Base-by-base conservation (phyloP, 1,140 invertebrate species). In the Pogonognathellus flavescens region DNA sequence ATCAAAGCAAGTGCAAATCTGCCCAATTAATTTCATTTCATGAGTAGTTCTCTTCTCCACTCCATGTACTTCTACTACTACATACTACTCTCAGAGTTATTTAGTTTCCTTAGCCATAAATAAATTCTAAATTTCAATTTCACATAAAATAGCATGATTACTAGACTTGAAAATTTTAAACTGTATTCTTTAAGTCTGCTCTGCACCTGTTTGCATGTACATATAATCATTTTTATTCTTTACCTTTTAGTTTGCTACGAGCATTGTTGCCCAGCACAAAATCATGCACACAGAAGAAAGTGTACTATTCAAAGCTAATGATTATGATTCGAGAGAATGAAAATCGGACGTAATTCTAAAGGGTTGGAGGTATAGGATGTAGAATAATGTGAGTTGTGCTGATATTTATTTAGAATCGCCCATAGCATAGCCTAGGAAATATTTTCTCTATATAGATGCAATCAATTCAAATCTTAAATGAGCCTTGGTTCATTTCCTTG, bases 241-340 rank as follows among this genome's bases (percentile, higher is more conserved):
- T 41, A 6, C 31, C 6, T 41, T 41, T 41, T 41, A 41, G 1
- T 41, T 41, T 41, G 31, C 31, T 41, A 41, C 6, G 31, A 57
- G 53, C n/a, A 13, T 13, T 57, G 53, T 13, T 57, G 53, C 11
- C 53, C n/a, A n/a, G 3, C 25, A 72, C 25, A 25, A 25, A 72
- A 72, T 66, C 60, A 66, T 13, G 41, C 41, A 50, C 10, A 14
- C 14, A 25, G 31, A 25, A 14, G 31, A 76, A 76, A 76, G 41
- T 76, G 7, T 76, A 41, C 31, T 41, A 76, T 16, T 76, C 3
- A 76, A 76, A 76, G 14, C 11, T 76, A 76, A 76, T 76, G 25
- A 76, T 76, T 76, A 76, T 76, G 22, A 13, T 70, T 70, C 13
- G n/a, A 76, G n/a, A 76, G n/a, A 76, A 76, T 76, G 70, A 76